phyloP scores from a whole-genome alignment of 2,888 invertebrate genomes.

The Aporophyla nigra region DNA sequence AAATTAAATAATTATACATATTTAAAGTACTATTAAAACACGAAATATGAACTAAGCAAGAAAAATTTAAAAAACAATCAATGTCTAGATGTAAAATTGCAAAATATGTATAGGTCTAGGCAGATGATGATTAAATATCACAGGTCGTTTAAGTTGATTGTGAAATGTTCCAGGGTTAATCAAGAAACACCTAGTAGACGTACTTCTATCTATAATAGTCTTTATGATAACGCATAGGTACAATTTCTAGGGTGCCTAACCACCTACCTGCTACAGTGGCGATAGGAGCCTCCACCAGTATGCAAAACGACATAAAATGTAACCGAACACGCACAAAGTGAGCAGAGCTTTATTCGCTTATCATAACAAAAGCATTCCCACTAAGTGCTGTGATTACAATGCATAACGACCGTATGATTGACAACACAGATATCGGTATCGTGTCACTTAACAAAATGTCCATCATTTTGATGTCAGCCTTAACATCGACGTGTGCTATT shows the following conservation, averaged over 20 bases:
- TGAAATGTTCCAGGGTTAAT: neutral
- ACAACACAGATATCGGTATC: conserved; percentile 77
- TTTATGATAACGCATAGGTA: neutral
- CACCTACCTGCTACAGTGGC: conserved; percentile 7
- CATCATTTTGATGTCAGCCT: conserved; percentile 72
- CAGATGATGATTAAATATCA: neutral
- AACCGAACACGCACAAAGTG: conserved; percentile 29
- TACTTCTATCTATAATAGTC: neutral
- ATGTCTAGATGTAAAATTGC: no score
- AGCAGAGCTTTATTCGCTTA: conserved; percentile 58
- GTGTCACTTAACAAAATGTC: conserved; percentile 78
- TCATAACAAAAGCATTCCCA: conserved; percentile 70
- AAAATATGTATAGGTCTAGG: no score
- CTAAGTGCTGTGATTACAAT: conserved; percentile 77
- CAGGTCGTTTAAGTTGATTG: neutral
- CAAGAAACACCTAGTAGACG: neutral
- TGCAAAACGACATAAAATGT: conserved; percentile 28
- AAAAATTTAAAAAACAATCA: no score
- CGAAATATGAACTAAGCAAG: no score
- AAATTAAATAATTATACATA: no score
- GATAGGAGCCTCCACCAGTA: neutral
- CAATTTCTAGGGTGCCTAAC: no score
- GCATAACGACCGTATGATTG: conserved; percentile 78
- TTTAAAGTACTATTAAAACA: no score
- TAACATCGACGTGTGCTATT: conserved; percentile 63